Evolutionary conservation across 2,797 vertebrate genomes (phyloP).

Genomic region (Argya squamiceps): DNA sequence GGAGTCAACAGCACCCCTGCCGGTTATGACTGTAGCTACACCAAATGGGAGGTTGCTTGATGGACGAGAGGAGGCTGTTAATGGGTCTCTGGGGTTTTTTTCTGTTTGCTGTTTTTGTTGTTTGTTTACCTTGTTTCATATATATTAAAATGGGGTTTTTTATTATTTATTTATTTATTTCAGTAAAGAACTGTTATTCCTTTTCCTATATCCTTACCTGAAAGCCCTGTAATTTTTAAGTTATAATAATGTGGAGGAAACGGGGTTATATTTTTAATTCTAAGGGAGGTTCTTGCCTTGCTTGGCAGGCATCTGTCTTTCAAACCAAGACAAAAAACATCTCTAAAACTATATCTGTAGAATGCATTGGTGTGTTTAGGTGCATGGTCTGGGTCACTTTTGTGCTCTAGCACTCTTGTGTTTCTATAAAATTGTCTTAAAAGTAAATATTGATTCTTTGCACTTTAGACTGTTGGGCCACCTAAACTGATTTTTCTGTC

Average conservation of each 20-base stretch:
- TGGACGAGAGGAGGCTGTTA: neutral
- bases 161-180: neutral
- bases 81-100: too few species aligned
- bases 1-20: neutral
- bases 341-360: neutral
- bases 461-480: neutral
- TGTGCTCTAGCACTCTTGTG: neutral
- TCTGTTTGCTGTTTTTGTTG: neutral
- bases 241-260: neutral
- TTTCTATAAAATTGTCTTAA: neutral
- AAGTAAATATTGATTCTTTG: neutral
- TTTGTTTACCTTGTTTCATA: neutral
- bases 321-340: neutral
- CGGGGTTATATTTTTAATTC: neutral
- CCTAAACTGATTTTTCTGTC: neutral
- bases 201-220: neutral
- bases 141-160: neutral
- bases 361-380: neutral
- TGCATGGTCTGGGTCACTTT: neutral
- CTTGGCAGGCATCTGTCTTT: neutral
- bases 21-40: neutral
- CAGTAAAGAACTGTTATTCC: neutral
- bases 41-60: accelerated
- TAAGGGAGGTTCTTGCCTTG: neutral
- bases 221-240: neutral